Conservation (phyloP, 2,113 vertebrate species). For the Sorex araneus region DNA sequence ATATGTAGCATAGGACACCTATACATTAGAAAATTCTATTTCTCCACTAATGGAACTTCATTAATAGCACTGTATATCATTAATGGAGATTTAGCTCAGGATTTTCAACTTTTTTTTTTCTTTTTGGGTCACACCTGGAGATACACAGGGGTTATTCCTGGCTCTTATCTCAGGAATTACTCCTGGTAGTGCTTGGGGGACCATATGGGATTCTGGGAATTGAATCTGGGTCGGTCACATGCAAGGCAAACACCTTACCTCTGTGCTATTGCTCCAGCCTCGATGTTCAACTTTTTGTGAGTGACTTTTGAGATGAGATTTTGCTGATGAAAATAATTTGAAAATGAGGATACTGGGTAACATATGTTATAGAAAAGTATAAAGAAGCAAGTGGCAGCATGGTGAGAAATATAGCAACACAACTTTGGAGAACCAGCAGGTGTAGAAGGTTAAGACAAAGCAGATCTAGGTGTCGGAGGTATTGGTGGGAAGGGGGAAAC, state of each 20-base stretch:
- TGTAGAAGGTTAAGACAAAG: neutral
- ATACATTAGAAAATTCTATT: slow-evolving; percentile 9
- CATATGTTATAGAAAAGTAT: neutral
- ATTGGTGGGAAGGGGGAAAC: neutral
- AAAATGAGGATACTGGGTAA: neutral
- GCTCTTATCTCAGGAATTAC: too few species aligned
- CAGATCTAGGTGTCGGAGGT: neutral
- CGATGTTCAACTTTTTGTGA: neutral
- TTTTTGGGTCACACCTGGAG: too few species aligned
- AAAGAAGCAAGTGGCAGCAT: neutral
- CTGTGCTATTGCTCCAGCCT: too few species aligned
- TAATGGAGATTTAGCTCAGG: neutral
- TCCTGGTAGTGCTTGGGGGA: too few species aligned
- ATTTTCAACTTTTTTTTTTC: slow-evolving; percentile 9
- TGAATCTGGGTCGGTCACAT: too few species aligned
- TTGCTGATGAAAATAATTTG: neutral
- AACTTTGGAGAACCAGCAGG: neutral
- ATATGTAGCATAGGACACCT: neutral
- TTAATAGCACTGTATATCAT: neutral
- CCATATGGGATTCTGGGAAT: too few species aligned
- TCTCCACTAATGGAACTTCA: neutral
- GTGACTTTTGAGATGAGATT: slow-evolving; percentile 10
- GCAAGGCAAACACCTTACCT: too few species aligned
- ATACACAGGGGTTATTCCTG: too few species aligned
- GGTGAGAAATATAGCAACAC: neutral